These are phyloP conservation scores for Andrena fulva DNA, from an alignment of 2,888 invertebrate genomes.

Conservation along the genomic window DNA sequence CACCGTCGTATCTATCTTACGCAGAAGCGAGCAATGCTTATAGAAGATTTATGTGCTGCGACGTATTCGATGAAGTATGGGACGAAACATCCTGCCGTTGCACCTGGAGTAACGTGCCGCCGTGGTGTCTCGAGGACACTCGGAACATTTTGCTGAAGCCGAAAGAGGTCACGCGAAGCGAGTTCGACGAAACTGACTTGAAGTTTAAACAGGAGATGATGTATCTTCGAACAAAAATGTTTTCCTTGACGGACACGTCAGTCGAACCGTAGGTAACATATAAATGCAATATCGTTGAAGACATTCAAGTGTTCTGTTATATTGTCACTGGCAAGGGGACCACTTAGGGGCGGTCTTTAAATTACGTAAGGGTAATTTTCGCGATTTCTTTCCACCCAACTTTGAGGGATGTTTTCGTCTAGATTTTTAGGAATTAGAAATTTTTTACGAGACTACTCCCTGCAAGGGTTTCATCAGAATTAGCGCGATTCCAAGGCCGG, in stretches of 20 bases:
- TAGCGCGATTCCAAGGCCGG: too few species aligned
- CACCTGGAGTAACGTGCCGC: constrained; percentile 63
- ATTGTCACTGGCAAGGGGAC: not conserved
- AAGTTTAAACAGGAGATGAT: constrained; percentile 71
- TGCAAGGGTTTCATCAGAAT: too few species aligned
- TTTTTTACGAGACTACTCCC: too few species aligned
- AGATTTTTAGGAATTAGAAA: too few species aligned
- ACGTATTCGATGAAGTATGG: not conserved
- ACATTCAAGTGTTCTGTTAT: not conserved
- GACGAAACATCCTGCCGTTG: constrained; percentile 40
- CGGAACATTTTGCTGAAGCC: constrained; percentile 53
- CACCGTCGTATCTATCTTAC: constrained; percentile 26
- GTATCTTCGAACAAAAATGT: constrained; percentile 64
- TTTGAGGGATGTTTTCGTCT: too few species aligned
- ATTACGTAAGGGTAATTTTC: too few species aligned
- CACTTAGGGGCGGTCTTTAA: too few species aligned
- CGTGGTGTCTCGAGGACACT: constrained; percentile 48
- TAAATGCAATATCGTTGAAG: not conserved
- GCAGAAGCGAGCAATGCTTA: constrained; percentile 29
- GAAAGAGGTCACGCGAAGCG: constrained; percentile 39
- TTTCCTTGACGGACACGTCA: constrained; percentile 37
- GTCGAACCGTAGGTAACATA: constrained; percentile 40
- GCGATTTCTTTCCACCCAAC: too few species aligned
- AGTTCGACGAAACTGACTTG: constrained; percentile 69
- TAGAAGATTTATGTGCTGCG: not conserved